Conservation (phyloP, 2,113 vertebrate genomes). For the Opisthocomus hoazin region DNA sequence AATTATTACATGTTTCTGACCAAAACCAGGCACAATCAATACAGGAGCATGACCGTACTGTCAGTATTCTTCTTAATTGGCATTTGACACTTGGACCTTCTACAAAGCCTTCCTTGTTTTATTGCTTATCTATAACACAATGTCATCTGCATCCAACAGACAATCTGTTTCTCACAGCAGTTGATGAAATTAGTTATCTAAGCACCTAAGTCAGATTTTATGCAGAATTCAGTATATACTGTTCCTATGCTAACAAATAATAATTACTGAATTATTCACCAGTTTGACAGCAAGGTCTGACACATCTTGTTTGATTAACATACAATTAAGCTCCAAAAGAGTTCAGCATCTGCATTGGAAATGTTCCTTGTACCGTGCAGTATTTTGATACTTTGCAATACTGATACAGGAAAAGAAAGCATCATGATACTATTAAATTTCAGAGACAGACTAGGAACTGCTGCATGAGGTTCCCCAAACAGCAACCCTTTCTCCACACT, state of each 20-base stretch:
- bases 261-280: background rate
- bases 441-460: background rate
- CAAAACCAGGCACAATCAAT: background rate
- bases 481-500: background rate
- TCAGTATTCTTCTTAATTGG: background rate
- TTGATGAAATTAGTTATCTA: background rate
- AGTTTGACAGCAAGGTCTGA: background rate
- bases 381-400: background rate
- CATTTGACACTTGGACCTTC: background rate
- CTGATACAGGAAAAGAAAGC: background rate
- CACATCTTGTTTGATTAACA: background rate
- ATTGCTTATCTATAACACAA: background rate
- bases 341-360: background rate
- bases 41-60: background rate
- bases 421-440: background rate
- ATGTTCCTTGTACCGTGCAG: background rate
- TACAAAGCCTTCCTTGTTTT: background rate
- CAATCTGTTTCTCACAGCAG: background rate
- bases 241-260: background rate
- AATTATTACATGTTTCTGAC: background rate
- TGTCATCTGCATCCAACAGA: background rate
- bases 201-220: background rate
- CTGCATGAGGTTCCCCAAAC: background rate
- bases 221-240: background rate
- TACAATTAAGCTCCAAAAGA: fast-evolving